Percentiles rank a stretch among this genome's conserved stretches.
These are phyloP conservation scores for Philopedon plagiatum DNA, from an alignment of 2,888 invertebrate genomes.

Conservation along the genomic window DNA sequence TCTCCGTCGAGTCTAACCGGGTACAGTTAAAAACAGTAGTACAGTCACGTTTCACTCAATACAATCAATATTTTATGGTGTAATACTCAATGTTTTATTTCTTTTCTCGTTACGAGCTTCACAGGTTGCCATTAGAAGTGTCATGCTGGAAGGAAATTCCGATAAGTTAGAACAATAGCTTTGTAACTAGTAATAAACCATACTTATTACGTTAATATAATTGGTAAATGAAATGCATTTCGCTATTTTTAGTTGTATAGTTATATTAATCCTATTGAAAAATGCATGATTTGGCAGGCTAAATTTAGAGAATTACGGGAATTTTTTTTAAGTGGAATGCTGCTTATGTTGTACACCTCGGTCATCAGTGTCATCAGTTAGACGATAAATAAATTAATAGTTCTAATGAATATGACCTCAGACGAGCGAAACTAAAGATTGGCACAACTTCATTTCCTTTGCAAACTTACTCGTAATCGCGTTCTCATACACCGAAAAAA, in stretches of 20 bases:
- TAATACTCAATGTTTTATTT: constrained; percentile 47
- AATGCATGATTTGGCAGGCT: background rate
- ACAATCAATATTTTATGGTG: constrained; percentile 50
- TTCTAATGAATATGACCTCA: no score
- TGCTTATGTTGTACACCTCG: no score
- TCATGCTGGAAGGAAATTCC: constrained; percentile 47
- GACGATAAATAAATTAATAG: no score
- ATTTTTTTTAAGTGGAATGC: no score
- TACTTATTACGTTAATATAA: constrained; percentile 28
- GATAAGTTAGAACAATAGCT: constrained; percentile 43
- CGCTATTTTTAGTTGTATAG: constrained; percentile 1
- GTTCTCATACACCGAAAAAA: no score
- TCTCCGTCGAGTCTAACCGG: constrained; percentile 12
- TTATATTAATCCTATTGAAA: background rate
- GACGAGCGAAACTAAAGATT: no score
- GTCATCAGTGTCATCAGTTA: no score
- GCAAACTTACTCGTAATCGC: no score
- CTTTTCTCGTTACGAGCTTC: constrained; percentile 47
- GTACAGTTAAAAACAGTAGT: constrained; percentile 42
- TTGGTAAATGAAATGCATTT: constrained; percentile 17
- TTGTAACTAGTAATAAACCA: constrained; percentile 24
- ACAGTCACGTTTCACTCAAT: constrained; percentile 49
- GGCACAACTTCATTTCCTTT: no score
- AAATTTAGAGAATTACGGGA: background rate
- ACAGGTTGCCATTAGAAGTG: constrained; percentile 48